These are phyloP conservation scores for Colostygia pectinataria DNA, from an alignment of 2,888 invertebrate genomes.

Conservation along the genomic window DNA sequence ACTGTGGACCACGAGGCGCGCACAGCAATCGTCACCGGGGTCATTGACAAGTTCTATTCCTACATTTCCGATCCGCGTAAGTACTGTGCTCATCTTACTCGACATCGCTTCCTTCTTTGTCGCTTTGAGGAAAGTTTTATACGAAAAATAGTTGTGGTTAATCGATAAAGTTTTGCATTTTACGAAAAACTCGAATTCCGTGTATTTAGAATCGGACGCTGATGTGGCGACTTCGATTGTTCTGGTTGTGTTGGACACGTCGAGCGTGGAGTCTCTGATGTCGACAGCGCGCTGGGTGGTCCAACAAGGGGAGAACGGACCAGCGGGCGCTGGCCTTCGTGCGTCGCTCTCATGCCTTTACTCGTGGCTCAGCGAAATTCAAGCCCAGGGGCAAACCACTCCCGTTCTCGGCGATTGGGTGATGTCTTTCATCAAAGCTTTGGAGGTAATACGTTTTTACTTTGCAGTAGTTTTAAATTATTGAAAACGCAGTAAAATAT, in stretches of 20 bases:
- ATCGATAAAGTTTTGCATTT: too few relatives aligned
- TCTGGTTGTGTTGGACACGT: slow-evolving; percentile 80
- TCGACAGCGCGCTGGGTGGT: slow-evolving; percentile 67
- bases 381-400: slow-evolving; percentile 84
- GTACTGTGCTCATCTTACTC: slow-evolving; percentile 15
- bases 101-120: too few relatives aligned
- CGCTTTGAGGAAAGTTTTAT: too few relatives aligned
- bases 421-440: slow-evolving; percentile 84
- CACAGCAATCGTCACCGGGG: slow-evolving; percentile 77
- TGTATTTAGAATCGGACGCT: slow-evolving; percentile 65
- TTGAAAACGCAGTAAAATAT: too few relatives aligned
- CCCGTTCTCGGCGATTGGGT: slow-evolving; percentile 86
- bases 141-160: too few relatives aligned
- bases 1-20: slow-evolving; percentile 53
- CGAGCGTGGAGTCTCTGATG: slow-evolving; percentile 51
- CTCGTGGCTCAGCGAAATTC: slow-evolving; percentile 86
- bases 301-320: slow-evolving; percentile 63
- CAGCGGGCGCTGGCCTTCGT: slow-evolving; percentile 79
- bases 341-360: slow-evolving; percentile 86
- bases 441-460: slow-evolving; percentile 72
- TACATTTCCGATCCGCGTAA: slow-evolving; percentile 84
- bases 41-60: slow-evolving; percentile 83
- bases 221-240: slow-evolving; percentile 84
- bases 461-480: too few relatives aligned
- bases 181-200: neutral